These are phyloP conservation scores for Eledone cirrhosa DNA, from an alignment of 2,888 invertebrate species.

Conservation along the genomic window DNA sequence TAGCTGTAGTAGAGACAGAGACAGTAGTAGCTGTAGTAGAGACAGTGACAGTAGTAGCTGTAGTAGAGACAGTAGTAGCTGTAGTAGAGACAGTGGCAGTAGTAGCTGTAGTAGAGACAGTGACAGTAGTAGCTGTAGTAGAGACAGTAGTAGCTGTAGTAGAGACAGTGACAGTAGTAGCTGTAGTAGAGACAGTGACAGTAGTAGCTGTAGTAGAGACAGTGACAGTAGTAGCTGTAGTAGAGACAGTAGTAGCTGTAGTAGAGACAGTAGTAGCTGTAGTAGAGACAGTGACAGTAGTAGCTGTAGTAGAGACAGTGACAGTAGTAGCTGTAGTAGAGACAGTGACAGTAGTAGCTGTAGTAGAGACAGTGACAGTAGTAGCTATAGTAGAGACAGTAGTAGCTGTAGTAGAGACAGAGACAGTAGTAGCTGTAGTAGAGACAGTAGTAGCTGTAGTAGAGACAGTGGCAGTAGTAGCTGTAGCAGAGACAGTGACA, in stretches of 20 bases:
- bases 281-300: slow-evolving; percentile 9
- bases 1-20: too few relatives aligned
- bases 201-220: not conserved
- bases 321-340: slow-evolving; percentile 8
- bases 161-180: not conserved
- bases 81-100: too few relatives aligned
- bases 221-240: slow-evolving; percentile 14
- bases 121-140: not conserved
- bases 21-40: slow-evolving; percentile 11
- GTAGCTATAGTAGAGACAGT: slow-evolving; percentile 3
- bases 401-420: too few relatives aligned
- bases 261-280: not conserved
- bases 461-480: too few relatives aligned
- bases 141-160: not conserved
- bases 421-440: slow-evolving; percentile 12
- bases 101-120: not conserved
- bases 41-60: slow-evolving; percentile 5
- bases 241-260: slow-evolving; percentile 12
- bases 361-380: slow-evolving; percentile 13
- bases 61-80: not conserved
- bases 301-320: slow-evolving; percentile 8
- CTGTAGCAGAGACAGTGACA: too few relatives aligned
- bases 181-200: not conserved
- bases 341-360: slow-evolving; percentile 4
- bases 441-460: not conserved